Evolutionary conservation across 1,140 invertebrate genomes (phyloP), one percentile per base, ranked within the genome.

Genomic region (Ephestia elutella): DNA sequence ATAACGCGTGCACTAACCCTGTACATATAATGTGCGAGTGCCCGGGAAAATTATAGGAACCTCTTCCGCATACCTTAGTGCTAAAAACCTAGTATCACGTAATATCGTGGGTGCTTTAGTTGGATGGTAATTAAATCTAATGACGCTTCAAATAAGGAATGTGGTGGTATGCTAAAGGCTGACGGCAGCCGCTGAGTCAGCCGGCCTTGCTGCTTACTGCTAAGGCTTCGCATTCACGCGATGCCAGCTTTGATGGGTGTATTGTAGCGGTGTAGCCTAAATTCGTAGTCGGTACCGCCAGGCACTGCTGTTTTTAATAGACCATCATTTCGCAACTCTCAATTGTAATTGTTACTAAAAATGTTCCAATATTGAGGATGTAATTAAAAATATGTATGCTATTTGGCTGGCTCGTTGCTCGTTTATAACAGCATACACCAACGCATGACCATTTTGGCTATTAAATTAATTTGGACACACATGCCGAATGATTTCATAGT

Each of bases 171-270:
- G 62, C 50, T 65, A 63, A 63, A 62, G 50, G 50, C 56, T 71
- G 80, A 77, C 80, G 75, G 61, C 71, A 53, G 3, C 70, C 72
- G 54, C 66, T 75, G 67, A 75, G 54, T 80, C 77, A 75, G 60
- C 56, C 63, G 78, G 68, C 78, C 80, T 82, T 70, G 75, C 59
- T 49, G 54, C 57, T 32, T 50, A 30, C 58, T 67, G 56, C 60
- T 71, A 68, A 75, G 71, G 70, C 73, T 80, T 79, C 70, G 25
- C 54, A 54, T 65, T 55, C 44, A 25, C 19, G 44, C 60, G 21
- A 44, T 44, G n/a, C 13, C 7, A 44, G 10, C 38, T 44, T 15
- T 7, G 38, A 44, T 44, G 0, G 13, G n/a, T n/a, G 5, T 17
- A n/a, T n/a, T n/a, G n/a, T n/a, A n/a, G n/a, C 13, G 13, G n/a